These are phyloP conservation scores for Sinhomidia bicolor DNA, from an alignment of 2,888 invertebrate genomes.

Conservation along the genomic window DNA sequence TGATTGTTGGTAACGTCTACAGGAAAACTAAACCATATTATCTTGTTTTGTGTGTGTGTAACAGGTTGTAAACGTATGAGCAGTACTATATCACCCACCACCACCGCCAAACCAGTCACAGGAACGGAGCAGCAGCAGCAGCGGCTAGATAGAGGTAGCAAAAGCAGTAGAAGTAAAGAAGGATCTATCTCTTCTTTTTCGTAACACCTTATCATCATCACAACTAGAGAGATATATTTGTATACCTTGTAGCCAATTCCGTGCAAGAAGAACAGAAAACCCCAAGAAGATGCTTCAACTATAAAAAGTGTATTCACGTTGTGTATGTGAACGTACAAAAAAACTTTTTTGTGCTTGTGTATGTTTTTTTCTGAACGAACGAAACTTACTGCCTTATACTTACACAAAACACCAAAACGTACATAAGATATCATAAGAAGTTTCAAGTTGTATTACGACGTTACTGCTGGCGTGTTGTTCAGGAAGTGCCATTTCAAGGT, in stretches of 20 bases:
- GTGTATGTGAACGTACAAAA: slow-evolving; percentile 18
- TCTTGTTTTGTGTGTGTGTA: slow-evolving; percentile 63
- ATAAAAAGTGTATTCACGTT: slow-evolving; percentile 29
- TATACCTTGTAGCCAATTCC: background rate
- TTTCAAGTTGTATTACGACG: slow-evolving; percentile 46
- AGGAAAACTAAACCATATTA: slow-evolving; percentile 31
- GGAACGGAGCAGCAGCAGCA: slow-evolving; percentile 40
- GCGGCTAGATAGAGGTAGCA: background rate
- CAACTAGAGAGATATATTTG: background rate
- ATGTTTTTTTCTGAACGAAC: background rate
- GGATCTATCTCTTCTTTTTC: slow-evolving; percentile 24
- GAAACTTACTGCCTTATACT: slow-evolving; percentile 46
- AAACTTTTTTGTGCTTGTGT: slow-evolving; percentile 60
- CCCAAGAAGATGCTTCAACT: slow-evolving; percentile 61
- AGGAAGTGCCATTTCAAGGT: slow-evolving; percentile 76
- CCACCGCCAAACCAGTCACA: slow-evolving; percentile 25
- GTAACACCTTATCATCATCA: too few relatives aligned
- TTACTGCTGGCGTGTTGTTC: slow-evolving; percentile 61
- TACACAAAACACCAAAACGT: background rate
- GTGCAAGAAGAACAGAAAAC: slow-evolving; percentile 37
- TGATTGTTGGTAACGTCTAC: background rate
- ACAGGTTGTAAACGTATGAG: slow-evolving; percentile 70
- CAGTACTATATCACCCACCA: slow-evolving; percentile 25
- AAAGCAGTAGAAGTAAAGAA: slow-evolving; percentile 3
- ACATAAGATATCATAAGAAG: background rate